phyloP scores from a whole-genome alignment of 2,113 vertebrate species.

The Tragelaphus strepsiceros region DNA sequence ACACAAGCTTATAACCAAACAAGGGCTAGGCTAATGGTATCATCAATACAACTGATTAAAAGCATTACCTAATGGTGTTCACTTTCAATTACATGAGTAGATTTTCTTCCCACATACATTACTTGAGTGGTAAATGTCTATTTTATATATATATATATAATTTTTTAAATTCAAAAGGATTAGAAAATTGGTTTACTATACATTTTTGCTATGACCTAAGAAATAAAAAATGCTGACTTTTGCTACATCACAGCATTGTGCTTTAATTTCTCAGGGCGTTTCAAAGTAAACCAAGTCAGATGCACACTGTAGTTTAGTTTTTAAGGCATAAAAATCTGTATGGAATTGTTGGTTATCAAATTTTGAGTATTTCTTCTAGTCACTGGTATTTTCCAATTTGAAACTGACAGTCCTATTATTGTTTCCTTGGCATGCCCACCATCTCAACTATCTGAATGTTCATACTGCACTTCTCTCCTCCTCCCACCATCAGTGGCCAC shows the following conservation, averaged over 20 bases:
- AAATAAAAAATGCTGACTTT: not conserved
- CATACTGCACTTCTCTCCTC: not conserved
- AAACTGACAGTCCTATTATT: not conserved
- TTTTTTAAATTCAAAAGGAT: not conserved
- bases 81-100: not conserved
- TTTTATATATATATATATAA: not conserved
- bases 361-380: constrained; percentile 9
- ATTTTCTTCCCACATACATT: not conserved
- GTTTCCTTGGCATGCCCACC: not conserved
- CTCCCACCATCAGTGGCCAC: not conserved
- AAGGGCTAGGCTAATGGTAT: not conserved
- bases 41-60: not conserved
- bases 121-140: not conserved
- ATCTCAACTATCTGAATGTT: not conserved
- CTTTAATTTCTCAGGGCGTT: not conserved
- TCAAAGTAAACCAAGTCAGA: constrained; percentile 11
- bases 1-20: not conserved
- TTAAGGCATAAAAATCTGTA: not conserved
- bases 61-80: not conserved
- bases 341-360: not conserved
- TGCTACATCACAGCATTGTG: not conserved
- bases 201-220: not conserved
- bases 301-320: not conserved
- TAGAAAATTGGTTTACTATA: not conserved
- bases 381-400: not conserved